Percentiles rank a stretch among this genome's conserved stretches.
Evolutionary conservation across 2,888 invertebrate species (phyloP).

Genomic region (Synanthedon vespiformis): DNA sequence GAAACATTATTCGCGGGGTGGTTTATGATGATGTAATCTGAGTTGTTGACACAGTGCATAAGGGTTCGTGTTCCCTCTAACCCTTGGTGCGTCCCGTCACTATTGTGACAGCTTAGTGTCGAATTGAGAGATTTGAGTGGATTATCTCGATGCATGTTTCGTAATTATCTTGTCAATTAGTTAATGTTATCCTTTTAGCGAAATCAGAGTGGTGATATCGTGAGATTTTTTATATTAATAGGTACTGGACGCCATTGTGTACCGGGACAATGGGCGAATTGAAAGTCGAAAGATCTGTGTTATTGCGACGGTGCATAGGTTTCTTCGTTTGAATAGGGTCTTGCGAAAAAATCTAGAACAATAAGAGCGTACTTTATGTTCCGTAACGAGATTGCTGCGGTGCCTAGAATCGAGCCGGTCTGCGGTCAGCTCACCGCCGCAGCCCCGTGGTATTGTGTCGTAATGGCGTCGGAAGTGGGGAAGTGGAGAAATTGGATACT

Average conservation of each 20-base stretch:
- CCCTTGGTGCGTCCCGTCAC: conserved; percentile 10
- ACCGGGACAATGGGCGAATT: conserved; percentile 6
- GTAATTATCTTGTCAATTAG: conserved; percentile 12
- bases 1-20: neutral
- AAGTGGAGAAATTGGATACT: conserved; percentile 61
- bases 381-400: conserved; percentile 57
- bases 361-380: conserved; percentile 53
- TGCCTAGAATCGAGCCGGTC: conserved; percentile 45
- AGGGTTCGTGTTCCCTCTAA: conserved; percentile 19
- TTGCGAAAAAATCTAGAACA: conserved; percentile 52
- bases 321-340: conserved; percentile 41
- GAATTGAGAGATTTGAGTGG: conserved; percentile 7
- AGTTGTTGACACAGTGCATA: conserved; percentile 33
- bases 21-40: conserved; percentile 21
- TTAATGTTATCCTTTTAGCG: conserved; percentile 8
- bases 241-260: conserved; percentile 8
- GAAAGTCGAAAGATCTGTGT: conserved; percentile 10
- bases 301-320: conserved; percentile 21
- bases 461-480: conserved; percentile 65
- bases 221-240: neutral
- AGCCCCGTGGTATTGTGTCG: conserved; percentile 48
- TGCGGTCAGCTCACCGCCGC: conserved; percentile 47
- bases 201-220: conserved; percentile 1
- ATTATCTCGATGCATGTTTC: conserved; percentile 11
- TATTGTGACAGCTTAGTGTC: conserved; percentile 12